Evolutionary conservation across 2,113 vertebrate species (phyloP).

Genomic region (Machaerirhynchus nigripectus): DNA sequence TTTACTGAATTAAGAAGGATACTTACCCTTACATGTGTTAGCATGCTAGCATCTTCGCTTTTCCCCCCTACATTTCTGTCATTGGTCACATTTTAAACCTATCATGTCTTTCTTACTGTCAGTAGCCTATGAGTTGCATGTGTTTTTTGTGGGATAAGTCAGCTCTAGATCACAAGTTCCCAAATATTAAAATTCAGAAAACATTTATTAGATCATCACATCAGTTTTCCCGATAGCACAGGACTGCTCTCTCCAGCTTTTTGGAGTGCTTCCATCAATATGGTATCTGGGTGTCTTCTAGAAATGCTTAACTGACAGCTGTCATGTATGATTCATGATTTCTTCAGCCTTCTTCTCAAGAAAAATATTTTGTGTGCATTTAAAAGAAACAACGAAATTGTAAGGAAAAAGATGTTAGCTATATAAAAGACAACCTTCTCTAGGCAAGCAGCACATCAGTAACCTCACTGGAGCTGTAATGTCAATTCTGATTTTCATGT

Average conservation of each 20-base stretch:
- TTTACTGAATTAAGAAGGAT: background rate
- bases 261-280: constrained; percentile 13
- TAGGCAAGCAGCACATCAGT: background rate
- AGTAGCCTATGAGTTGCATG: background rate
- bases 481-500: background rate
- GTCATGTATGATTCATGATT: background rate
- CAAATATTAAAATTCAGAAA: background rate
- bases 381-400: background rate
- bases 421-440: background rate
- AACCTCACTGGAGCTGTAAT: background rate
- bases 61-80: background rate
- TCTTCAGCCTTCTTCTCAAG: background rate
- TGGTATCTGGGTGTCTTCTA: constrained; percentile 3
- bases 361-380: background rate
- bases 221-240: background rate
- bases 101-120: background rate
- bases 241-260: constrained; percentile 6
- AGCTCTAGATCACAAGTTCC: background rate
- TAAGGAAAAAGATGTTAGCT: background rate
- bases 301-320: constrained; percentile 34
- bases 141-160: background rate
- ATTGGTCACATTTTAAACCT: background rate
- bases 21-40: accelerated
- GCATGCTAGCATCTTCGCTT: background rate
- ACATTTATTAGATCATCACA: background rate